These are phyloP conservation scores for Malurus melanocephalus DNA, from an alignment of 2,113 vertebrate species.

Conservation along the genomic window DNA sequence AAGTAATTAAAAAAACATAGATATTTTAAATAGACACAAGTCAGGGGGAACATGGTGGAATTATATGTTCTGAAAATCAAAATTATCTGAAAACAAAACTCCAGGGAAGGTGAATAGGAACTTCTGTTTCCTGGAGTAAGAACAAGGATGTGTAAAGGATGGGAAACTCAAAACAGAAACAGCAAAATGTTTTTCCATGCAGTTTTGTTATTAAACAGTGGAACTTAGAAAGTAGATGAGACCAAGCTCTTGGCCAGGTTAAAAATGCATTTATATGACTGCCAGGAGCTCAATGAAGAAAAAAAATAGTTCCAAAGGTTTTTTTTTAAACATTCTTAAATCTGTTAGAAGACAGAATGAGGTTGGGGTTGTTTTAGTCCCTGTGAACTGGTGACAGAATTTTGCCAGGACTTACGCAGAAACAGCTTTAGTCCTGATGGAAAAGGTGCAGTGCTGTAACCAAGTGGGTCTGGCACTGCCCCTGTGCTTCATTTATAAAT, in stretches of 20 bases:
- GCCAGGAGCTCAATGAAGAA: not conserved
- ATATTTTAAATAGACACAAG: not conserved
- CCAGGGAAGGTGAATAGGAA: not conserved
- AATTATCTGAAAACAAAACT: not conserved
- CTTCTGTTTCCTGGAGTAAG: not conserved
- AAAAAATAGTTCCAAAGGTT: not conserved
- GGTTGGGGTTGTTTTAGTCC: not conserved
- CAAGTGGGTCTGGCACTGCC: not conserved
- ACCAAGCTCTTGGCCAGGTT: not conserved
- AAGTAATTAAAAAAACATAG: not conserved
- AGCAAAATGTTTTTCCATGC: not conserved
- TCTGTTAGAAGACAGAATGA: not conserved
- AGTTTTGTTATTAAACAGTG: not conserved
- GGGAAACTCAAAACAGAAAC: not conserved
- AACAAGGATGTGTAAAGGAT: not conserved
- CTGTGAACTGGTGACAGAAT: not conserved
- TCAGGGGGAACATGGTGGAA: not conserved
- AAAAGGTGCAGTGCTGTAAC: not conserved
- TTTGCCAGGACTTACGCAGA: not conserved
- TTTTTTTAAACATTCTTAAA: not conserved
- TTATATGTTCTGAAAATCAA: not conserved
- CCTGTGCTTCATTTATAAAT: not conserved
- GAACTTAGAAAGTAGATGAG: not conserved
- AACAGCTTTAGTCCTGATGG: not conserved
- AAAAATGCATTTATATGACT: not conserved